Evolutionary conservation across 2,888 invertebrate genomes (phyloP), one percentile per base, ranked within the genome.

Genomic region (Diarsia brunnea): DNA sequence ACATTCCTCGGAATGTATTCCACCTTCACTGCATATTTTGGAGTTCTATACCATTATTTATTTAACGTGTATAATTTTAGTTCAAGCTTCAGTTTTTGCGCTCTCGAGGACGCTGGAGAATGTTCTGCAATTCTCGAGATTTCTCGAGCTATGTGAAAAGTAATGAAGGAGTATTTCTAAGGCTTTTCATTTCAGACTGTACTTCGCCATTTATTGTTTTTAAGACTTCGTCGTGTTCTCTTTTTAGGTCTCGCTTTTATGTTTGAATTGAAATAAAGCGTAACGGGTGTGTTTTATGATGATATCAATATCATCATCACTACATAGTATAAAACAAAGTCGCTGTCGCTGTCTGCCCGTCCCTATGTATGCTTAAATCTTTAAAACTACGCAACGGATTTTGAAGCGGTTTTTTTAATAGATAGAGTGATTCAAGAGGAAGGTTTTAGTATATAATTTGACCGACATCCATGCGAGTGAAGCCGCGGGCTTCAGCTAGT

Each of bases 151-250:
- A 60, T 72, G 66, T 64, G 53, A 43, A 78, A 82, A 76, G 82
- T 87, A 84, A 88, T 86, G 84, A 84, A 79, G 73, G 61, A 73
- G 78, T 76, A 83, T 82, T 87, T 84, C 82, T 87, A 85, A 73
- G 85, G 82, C 82, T 85, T 83, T 82, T 77, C 64, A 69, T 85
- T 73, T 60, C 49, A 73, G 55, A 51, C 14, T 65, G 77, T 45
- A 72, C 49, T 68, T 31, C 27, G n/a, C 19, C 19, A n/a, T 77
- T 84, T 82, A 82, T 53, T 84, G 82, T 82, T 65, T 73, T 38
- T n/a, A 63, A 55, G 49, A 43, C 14, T 53, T 43, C 47, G 24
- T 73, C 51, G 12, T 47, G n/a, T 21, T 27, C 27, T 66, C 73
- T 81, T 73, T 51, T 73, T 24, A 55, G 61, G 38, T 10, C 75